Evolutionary conservation across 2,888 invertebrate genomes (phyloP), one percentile per base, ranked within the genome.

Genomic region (Chydorus sphaericus): DNA sequence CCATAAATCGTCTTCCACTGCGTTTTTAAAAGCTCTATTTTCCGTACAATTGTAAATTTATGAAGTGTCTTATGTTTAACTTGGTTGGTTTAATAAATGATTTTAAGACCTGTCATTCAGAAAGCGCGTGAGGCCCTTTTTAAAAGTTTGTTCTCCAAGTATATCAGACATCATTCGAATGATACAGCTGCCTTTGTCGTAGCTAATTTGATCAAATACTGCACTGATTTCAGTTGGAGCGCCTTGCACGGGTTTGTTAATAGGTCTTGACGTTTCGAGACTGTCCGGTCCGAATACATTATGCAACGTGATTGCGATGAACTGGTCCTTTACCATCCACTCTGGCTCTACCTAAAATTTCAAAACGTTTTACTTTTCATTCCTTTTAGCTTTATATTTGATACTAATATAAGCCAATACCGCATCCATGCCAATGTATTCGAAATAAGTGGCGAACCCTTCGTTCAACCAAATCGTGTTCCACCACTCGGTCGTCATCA

Each of bases 201-300:
- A 69, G 2, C 65, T 65, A 50, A 69, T 69, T 1, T 62, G 63
- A 56, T 69, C 69, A 60, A 69, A 69, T 1, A 68, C 62, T 65
- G 91, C 88, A 11, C 62, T 60, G 37, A 92, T 6, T 62, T 60
- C 30, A 69, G 63, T 55, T 65, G 60, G 3, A 58, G 56, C 2
- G 67, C 64, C 23, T 66, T 63, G 16, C 70, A 63, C 0, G 69
- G 65, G 60, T 70, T 66, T 0, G 89, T 88, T 0, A 86, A 81
- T 82, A 18, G 88, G 87, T 69, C 89, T 88, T 0, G 89, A 88
- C 0, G 86, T 81, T 38, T 83, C 81, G 23, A 89, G 70, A 0
- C 86, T 83, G 63, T 91, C 91, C 51, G 86, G 69, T 56, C 77
- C 76, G 62, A 89, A 82, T 0, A 87, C 86, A 62, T 78, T 77